Conservation (phyloP, 1,140 invertebrate species). For the Panagrolaimus sp. region DNA sequence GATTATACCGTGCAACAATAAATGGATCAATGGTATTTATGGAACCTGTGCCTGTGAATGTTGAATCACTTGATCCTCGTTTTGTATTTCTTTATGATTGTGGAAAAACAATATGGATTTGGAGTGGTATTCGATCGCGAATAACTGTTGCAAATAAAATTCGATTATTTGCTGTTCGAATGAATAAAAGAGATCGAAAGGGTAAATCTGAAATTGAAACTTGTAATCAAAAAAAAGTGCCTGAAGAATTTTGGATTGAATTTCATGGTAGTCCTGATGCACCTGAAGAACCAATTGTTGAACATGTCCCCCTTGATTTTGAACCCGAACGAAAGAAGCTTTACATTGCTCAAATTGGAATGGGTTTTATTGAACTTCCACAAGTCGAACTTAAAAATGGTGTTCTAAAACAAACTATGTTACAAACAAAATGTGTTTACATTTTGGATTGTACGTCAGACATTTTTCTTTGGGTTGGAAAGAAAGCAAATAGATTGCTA, state of each 20-base stretch:
- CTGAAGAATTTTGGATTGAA: conserved; percentile 73
- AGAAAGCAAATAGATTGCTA: conserved; percentile 90
- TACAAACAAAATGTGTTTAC: conserved; percentile 86
- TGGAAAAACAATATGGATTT: conserved; percentile 80
- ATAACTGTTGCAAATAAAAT: conserved; percentile 54
- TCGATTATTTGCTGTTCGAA: conserved; percentile 88
- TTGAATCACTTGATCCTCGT: conserved; percentile 75
- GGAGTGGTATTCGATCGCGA: conserved; percentile 83
- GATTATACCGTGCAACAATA: conserved; percentile 82
- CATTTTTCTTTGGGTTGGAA: conserved; percentile 98
- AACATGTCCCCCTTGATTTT: conserved; percentile 77
- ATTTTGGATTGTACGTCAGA: conserved; percentile 91
- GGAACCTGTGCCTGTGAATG: conserved; percentile 72
- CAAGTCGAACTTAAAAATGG: conserved; percentile 70
- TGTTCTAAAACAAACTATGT: conserved; percentile 68
- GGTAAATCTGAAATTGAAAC: conserved; percentile 83
- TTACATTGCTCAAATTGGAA: conserved; percentile 89
- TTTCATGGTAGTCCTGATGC: conserved; percentile 35
- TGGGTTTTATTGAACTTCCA: conserved; percentile 95
- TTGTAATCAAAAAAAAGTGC: conserved; percentile 75
- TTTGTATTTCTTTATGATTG: conserved; percentile 87
- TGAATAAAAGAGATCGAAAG: conserved; percentile 97
- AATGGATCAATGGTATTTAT: conserved; percentile 81
- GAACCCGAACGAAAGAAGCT: conserved; percentile 72
- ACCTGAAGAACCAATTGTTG: conserved; percentile 60